phyloP scores from a whole-genome alignment of 2,113 vertebrate genomes.

The Jacana jacana region DNA sequence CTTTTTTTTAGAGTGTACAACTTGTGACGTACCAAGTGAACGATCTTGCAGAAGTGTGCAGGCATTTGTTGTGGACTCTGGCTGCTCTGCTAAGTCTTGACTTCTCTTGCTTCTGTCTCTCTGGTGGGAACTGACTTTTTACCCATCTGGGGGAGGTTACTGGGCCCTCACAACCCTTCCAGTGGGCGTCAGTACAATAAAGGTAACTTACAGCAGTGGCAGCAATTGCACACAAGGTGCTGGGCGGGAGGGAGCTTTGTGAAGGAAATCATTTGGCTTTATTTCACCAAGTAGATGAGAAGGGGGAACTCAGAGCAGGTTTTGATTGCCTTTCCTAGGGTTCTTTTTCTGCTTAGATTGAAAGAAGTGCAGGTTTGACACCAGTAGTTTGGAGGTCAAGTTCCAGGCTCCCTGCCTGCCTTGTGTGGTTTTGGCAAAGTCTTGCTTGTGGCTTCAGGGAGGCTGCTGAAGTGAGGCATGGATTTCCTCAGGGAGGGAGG shows the following conservation, averaged over 20 bases:
- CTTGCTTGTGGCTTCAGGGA: neutral
- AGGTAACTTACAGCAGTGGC: neutral
- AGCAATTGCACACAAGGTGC: neutral
- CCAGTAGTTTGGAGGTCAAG: neutral
- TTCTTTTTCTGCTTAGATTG: neutral
- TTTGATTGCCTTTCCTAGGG: neutral
- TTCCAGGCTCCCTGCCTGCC: neutral
- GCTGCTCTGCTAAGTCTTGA: neutral
- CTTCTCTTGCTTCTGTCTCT: neutral
- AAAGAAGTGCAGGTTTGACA: neutral
- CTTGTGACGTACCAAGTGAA: neutral
- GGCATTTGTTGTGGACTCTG: neutral
- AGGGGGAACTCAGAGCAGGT: rapidly evolving
- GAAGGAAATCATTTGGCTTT: neutral
- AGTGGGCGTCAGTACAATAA: neutral
- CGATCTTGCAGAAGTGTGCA: neutral
- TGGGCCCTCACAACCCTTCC: rapidly evolving
- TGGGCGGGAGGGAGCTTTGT: neutral
- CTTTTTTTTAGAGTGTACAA: neutral
- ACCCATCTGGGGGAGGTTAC: neutral
- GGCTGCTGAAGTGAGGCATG: rapidly evolving
- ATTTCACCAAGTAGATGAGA: neutral
- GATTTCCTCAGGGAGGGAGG: neutral
- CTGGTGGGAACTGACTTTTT: neutral
- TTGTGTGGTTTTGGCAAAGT: rapidly evolving